Conservation (phyloP, 2,797 vertebrate genomes). For the Trachops cirrhosus region DNA sequence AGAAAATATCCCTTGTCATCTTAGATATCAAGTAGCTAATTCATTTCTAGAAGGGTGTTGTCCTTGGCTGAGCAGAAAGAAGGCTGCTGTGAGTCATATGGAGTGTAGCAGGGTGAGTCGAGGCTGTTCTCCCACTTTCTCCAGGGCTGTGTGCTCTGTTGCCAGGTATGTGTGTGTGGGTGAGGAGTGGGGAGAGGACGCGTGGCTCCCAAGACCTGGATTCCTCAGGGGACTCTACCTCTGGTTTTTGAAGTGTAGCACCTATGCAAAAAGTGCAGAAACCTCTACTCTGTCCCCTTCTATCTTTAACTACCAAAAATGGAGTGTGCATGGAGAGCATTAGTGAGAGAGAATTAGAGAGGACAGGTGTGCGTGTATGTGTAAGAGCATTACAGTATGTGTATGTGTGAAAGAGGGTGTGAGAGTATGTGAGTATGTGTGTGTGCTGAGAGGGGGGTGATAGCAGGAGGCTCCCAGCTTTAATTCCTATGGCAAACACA, state of each 20-base stretch:
- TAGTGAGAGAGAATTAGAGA: neutral
- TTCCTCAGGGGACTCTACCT: neutral
- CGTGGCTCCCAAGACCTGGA: rapidly evolving
- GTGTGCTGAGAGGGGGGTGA: neutral
- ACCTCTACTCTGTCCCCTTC: neutral
- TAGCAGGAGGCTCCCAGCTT: neutral
- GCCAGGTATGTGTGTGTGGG: neutral
- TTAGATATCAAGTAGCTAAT: no score
- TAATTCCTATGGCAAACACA: neutral
- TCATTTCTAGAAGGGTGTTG: neutral
- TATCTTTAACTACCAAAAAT: neutral
- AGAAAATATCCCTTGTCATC: neutral
- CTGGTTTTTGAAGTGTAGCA: neutral
- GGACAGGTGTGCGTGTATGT: neutral
- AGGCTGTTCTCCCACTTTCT: neutral
- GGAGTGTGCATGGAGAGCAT: neutral
- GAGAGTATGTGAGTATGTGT: neutral
- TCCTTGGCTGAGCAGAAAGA: neutral
- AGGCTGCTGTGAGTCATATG: rapidly evolving
- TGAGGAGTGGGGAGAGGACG: neutral
- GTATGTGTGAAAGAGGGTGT: neutral
- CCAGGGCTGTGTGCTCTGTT: neutral
- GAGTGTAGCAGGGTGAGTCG: neutral
- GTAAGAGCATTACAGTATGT: no score
- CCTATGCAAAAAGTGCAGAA: neutral